Conservation (phyloP, 2,888 invertebrate species). For the Ophraella communa region DNA sequence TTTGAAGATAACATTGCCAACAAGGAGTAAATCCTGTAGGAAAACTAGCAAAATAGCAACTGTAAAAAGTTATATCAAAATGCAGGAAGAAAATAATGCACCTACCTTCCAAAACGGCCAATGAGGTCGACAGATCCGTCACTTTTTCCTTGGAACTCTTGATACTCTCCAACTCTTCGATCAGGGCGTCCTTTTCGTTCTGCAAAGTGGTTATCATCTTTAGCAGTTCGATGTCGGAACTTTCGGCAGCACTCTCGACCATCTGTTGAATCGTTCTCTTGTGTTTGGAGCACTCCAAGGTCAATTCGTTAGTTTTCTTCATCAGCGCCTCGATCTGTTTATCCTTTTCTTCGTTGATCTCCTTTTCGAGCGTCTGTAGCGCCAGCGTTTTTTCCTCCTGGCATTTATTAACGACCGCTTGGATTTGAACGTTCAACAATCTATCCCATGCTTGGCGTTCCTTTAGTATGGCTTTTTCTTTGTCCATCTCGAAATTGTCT, state of each 20-base stretch:
- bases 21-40: too few species aligned
- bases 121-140: slow-evolving; percentile 64
- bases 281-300: slow-evolving; percentile 71
- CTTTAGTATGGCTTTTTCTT: slow-evolving; percentile 65
- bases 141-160: slow-evolving; percentile 56
- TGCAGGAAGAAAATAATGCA: neutral
- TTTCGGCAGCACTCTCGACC: slow-evolving; percentile 71
- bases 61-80: too few species aligned
- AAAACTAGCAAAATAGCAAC: too few species aligned
- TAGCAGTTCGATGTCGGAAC: slow-evolving; percentile 65
- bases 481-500: slow-evolving; percentile 70
- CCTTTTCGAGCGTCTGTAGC: slow-evolving; percentile 65
- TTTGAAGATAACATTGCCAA: too few species aligned
- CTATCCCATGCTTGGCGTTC: slow-evolving; percentile 63
- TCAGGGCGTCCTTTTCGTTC: slow-evolving; percentile 61
- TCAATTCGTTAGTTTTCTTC: slow-evolving; percentile 67
- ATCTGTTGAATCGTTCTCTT: slow-evolving; percentile 73
- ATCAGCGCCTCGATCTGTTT: slow-evolving; percentile 70
- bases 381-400: slow-evolving; percentile 42
- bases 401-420: slow-evolving; percentile 60
- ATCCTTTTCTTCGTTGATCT: slow-evolving; percentile 75
- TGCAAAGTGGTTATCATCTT: slow-evolving; percentile 62
- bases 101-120: slow-evolving; percentile 62
- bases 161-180: slow-evolving; percentile 58
- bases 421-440: slow-evolving; percentile 60